phyloP scores from a whole-genome alignment of 2,888 invertebrate genomes.

The Saturnia japonica region DNA sequence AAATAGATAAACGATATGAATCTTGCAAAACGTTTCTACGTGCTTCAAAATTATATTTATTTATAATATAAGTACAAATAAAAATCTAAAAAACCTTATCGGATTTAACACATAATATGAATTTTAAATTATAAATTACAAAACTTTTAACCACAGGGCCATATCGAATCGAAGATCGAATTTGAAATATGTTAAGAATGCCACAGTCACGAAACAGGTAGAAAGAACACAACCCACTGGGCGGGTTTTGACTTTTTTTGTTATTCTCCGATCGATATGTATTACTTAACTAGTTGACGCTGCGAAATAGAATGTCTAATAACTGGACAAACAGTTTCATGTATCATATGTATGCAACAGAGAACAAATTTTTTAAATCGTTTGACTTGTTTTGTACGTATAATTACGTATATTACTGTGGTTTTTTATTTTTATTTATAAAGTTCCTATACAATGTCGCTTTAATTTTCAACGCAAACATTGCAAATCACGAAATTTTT shows the following conservation, averaged over 20 bases:
- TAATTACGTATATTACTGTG: too few relatives aligned
- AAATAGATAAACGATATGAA: too few relatives aligned
- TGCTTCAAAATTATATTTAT: not conserved
- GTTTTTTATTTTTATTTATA: not conserved
- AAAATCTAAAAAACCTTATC: not conserved
- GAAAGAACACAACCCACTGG: slow-evolving; percentile 28
- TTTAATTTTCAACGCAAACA: not conserved
- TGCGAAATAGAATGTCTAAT: not conserved
- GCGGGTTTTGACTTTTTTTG: slow-evolving; percentile 16
- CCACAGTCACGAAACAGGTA: slow-evolving; percentile 41
- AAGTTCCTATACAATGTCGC: not conserved
- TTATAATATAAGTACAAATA: too few relatives aligned
- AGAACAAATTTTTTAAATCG: not conserved
- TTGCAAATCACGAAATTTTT: too few relatives aligned
- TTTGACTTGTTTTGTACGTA: too few relatives aligned
- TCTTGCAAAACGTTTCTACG: not conserved
- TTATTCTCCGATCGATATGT: not conserved
- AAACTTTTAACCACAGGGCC: not conserved
- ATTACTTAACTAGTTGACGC: not conserved
- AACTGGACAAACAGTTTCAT: not conserved
- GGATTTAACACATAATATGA: not conserved
- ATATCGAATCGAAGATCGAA: slow-evolving; percentile 11
- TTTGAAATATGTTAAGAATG: slow-evolving; percentile 45
- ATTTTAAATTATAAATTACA: not conserved
- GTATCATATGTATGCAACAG: not conserved